Evolutionary conservation across 2,888 invertebrate genomes (phyloP).

Genomic region (Eupeodes latifasciatus): DNA sequence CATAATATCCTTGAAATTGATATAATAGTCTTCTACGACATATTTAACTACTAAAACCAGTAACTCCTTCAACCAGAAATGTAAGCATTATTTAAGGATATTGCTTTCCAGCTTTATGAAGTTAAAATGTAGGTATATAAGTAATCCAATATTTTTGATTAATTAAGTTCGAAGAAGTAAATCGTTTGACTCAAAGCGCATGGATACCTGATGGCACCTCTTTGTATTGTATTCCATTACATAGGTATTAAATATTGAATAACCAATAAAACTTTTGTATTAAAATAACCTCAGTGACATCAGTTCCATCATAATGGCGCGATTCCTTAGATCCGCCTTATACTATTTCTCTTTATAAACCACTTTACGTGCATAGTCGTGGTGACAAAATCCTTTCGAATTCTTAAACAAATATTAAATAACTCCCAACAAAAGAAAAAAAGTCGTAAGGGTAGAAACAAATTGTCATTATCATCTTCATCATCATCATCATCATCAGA

Average conservation of each 20-base stretch:
- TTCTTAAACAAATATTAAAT: constrained; percentile 11
- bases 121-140: constrained; percentile 1
- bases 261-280: constrained; percentile 35
- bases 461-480: too few species aligned
- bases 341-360: neutral
- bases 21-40: too few species aligned
- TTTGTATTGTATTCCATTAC: constrained; percentile 6
- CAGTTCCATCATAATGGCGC: constrained; percentile 32
- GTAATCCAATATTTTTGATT: constrained; percentile 65
- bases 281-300: constrained; percentile 36
- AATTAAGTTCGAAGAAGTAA: constrained; percentile 49
- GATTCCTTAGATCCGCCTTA: constrained; percentile 1
- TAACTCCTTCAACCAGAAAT: constrained; percentile 28
- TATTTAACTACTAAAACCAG: too few species aligned
- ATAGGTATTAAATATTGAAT: constrained; percentile 1
- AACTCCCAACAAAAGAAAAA: neutral
- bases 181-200: constrained; percentile 43
- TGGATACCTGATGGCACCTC: neutral
- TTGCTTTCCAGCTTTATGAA: too few species aligned
- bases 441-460: too few species aligned
- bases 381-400: constrained; percentile 61
- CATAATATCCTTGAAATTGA: too few species aligned
- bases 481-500: neutral
- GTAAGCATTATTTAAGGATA: constrained; percentile 1
- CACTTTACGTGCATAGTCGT: neutral